Percentiles rank a stretch among this genome's conserved stretches.
These are phyloP conservation scores for Drosophila subpulchrella DNA, from an alignment of 1,140 invertebrate genomes.

Conservation along the genomic window DNA sequence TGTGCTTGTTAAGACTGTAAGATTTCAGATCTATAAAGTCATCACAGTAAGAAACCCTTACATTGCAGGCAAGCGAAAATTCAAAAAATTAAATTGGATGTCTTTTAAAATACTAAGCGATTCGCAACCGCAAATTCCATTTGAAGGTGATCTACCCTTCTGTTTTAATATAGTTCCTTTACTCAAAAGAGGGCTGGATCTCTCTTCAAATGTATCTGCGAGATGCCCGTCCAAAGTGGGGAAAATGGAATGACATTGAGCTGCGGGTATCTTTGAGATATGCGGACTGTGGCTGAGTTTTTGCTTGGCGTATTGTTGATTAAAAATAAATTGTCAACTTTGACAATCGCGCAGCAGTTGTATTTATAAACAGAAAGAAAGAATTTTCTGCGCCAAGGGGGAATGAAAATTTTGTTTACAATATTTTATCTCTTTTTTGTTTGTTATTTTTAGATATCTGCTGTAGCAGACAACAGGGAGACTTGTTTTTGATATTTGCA, in stretches of 20 bases:
- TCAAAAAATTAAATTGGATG: background rate
- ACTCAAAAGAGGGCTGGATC: background rate
- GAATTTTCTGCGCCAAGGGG: constrained; percentile 34
- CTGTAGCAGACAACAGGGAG: constrained; percentile 68
- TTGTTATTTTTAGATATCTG: constrained; percentile 60
- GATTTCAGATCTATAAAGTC: background rate
- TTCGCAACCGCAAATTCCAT: background rate
- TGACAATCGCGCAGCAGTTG: constrained; percentile 67
- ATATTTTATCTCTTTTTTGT: constrained; percentile 33
- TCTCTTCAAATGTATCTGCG: background rate
- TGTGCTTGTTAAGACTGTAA: too few species aligned
- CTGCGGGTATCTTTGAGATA: constrained; percentile 47
- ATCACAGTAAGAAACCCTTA: background rate
- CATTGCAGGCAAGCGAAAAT: background rate
- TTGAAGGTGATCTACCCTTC: constrained; percentile 10
- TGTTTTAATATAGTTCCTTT: background rate
- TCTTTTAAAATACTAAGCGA: background rate
- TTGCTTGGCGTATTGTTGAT: constrained; percentile 56
- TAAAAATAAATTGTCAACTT: constrained; percentile 82
- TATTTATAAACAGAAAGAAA: constrained; percentile 73
- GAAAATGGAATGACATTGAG: constrained; percentile 17
- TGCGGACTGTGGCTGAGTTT: constrained; percentile 11
- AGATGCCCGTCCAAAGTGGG: constrained; percentile 3
- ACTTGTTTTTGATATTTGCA: constrained; percentile 46
- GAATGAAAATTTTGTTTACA: constrained; percentile 47